A percentile compares a stretch with the other conserved stretches of the same genome.
Evolutionary conservation across 2,113 vertebrate species (phyloP).

Genomic region (Psettodes erumei): DNA sequence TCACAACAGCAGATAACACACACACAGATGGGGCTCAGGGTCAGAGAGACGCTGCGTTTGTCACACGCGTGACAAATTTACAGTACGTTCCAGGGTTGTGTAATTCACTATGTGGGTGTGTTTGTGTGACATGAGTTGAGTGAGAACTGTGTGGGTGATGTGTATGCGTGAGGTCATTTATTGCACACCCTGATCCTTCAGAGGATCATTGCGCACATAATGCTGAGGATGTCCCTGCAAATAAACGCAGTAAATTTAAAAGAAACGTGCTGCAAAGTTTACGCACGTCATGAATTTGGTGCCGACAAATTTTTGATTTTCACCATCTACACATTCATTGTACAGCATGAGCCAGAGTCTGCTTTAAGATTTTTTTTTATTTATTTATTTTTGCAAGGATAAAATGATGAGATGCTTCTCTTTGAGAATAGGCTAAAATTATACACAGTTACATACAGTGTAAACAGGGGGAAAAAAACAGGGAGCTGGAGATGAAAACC

Average conservation of each 20-base stretch:
- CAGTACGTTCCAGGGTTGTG: slow-evolving; percentile 58
- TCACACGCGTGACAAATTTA: slow-evolving; percentile 63
- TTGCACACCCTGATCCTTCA: slow-evolving; percentile 26
- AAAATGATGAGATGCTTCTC: slow-evolving; percentile 1
- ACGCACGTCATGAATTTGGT: background rate
- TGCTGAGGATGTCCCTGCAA: slow-evolving; percentile 30
- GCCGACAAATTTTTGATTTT: background rate
- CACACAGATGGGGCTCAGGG: slow-evolving; percentile 66
- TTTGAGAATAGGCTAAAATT: background rate
- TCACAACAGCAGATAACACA: slow-evolving; percentile 41
- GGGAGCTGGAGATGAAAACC: slow-evolving; percentile 11
- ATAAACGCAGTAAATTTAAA: slow-evolving; percentile 10
- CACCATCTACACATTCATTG: background rate
- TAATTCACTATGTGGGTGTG: slow-evolving; percentile 56
- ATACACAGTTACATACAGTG: background rate
- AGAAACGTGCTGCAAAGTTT: background rate
- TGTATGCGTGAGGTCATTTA: slow-evolving; percentile 40
- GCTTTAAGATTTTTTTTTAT: background rate
- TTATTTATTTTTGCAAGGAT: slow-evolving; percentile 1
- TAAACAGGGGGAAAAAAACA: slow-evolving; percentile 23
- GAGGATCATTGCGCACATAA: slow-evolving; percentile 10
- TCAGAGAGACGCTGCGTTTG: slow-evolving; percentile 55
- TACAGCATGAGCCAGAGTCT: background rate
- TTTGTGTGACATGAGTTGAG: slow-evolving; percentile 38
- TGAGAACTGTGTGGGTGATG: slow-evolving; percentile 33